Percentiles rank a stretch among this genome's conserved stretches.
Conservation (phyloP, 2,888 invertebrate genomes). For the Oscheius sp. region DNA sequence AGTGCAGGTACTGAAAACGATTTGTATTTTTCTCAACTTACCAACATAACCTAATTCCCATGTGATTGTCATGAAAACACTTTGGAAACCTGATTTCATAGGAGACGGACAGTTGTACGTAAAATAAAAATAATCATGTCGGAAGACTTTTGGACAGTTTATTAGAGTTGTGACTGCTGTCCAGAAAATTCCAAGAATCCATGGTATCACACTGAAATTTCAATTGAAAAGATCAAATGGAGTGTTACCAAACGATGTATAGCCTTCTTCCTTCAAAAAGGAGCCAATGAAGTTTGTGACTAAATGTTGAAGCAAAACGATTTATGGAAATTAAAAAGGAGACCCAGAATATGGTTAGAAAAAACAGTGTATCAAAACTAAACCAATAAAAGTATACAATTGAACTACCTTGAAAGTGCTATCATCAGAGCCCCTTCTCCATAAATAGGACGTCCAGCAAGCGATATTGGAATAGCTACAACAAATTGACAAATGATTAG, state of each 20-base stretch:
- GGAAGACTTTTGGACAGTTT: conserved; percentile 26
- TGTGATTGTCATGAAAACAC: conserved; percentile 21
- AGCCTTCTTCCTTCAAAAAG: conserved; percentile 22
- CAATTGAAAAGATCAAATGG: background rate
- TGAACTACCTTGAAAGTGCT: conserved; percentile 19
- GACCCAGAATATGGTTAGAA: conserved; percentile 22
- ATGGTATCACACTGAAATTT: conserved; percentile 17
- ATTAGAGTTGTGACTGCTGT: conserved; percentile 5
- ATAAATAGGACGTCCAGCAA: conserved; percentile 24
- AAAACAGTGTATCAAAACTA: conserved; percentile 26
- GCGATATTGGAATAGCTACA: conserved; percentile 22
- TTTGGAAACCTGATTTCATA: background rate
- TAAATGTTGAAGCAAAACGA: conserved; percentile 19
- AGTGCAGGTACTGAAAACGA: conserved; percentile 14
- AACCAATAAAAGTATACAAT: background rate
- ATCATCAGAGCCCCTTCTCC: conserved; percentile 27
- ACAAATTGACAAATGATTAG: conserved; percentile 20
- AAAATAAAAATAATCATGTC: conserved; percentile 25
- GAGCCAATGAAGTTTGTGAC: conserved; percentile 23
- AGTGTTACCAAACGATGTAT: conserved; percentile 12
- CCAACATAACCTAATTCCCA: conserved; percentile 21
- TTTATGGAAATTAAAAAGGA: conserved; percentile 24
- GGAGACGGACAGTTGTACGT: conserved; percentile 25
- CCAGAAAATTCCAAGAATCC: conserved; percentile 21
- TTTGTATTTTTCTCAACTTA: background rate